Base-by-base conservation (phyloP, 2,797 vertebrate species). In the Carcharodon carcharias region DNA sequence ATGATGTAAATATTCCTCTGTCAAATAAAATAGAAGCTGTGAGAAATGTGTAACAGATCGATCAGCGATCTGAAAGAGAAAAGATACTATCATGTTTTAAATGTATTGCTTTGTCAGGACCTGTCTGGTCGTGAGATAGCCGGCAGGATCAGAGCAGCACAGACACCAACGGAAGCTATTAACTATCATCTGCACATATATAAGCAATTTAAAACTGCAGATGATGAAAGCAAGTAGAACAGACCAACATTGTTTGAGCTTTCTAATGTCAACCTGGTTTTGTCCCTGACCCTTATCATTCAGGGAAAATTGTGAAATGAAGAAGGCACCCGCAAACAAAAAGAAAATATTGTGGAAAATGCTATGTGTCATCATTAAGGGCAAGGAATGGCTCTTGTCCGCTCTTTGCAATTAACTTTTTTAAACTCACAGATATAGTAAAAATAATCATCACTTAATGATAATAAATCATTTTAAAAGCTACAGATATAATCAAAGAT, bases 21-120 rank as follows among this genome's bases (percentile, higher is more conserved):
- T 91, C 88, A n/a, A 91, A 12, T 18, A 58, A 91, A 91, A 61
- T 91, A 91, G 88, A 18, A 35, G 56, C 7, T 61, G 56, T 35
- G 61, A 31, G 28, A 18, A 91, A 61, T 91, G 88, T 14, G 16
- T 31, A 35, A 61, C 35, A 58, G 28, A 89, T 89, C 28, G 56
- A 61, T 89, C 56, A 91, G 58, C 56, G 45, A 91, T 91, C 56
- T 91, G 56, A 61, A 91, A 91, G 88, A 61, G 58, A 58, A 91
- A 91, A 91, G 56, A 35, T 91, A 35, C 56, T 56, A 12, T 77
- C 35, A n/a, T 9, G 12, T 77, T 77, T 61, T 61, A 61, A 91
- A 91, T 61, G 7, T 58, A 91, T 18, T 50, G 26, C 12, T 58
- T 11, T 77, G 35, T 71, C 28, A 54, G 87, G 11, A 89, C 28